These are phyloP conservation scores for Hozukius guyotensis DNA, from an alignment of 2,797 vertebrate species.

Conservation along the genomic window DNA sequence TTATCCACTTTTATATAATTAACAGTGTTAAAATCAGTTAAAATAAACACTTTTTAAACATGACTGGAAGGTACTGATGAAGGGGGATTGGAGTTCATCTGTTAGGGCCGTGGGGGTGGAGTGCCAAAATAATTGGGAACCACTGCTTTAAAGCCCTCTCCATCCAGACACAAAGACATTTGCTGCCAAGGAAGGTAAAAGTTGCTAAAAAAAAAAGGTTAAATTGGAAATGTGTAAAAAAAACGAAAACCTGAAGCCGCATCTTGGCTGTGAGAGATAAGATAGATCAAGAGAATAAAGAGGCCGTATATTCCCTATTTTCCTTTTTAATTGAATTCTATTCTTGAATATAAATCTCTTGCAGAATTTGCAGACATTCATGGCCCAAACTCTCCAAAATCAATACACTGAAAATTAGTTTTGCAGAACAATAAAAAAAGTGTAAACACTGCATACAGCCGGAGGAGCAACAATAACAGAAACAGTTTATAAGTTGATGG, in stretches of 20 bases:
- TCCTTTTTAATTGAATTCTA: constrained; percentile 19
- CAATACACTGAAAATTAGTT: constrained; percentile 40
- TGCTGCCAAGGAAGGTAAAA: background rate
- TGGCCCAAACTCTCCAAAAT: constrained; percentile 18
- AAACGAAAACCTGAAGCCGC: background rate
- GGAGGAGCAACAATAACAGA: constrained; percentile 36
- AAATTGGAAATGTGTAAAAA: background rate
- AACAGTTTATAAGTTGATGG: constrained; percentile 60
- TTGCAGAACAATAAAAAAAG: constrained; percentile 20
- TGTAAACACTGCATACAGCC: constrained; percentile 11
- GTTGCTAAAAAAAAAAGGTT: background rate
- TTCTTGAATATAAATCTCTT: constrained; percentile 25
- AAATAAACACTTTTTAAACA: background rate
- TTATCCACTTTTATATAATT: too few relatives aligned
- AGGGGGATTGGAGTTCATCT: background rate
- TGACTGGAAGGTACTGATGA: background rate
- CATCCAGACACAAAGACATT: background rate
- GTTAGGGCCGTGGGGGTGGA: background rate
- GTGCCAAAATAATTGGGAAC: background rate
- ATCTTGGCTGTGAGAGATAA: constrained; percentile 6
- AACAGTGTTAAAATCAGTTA: background rate
- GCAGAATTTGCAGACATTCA: constrained; percentile 19
- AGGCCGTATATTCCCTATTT: background rate
- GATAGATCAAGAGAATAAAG: constrained; percentile 1
- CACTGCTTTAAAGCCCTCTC: background rate